Evolutionary conservation across 2,113 vertebrate species (phyloP), one percentile per base, ranked within the genome.

Genomic region (Probosciger aterrimus): DNA sequence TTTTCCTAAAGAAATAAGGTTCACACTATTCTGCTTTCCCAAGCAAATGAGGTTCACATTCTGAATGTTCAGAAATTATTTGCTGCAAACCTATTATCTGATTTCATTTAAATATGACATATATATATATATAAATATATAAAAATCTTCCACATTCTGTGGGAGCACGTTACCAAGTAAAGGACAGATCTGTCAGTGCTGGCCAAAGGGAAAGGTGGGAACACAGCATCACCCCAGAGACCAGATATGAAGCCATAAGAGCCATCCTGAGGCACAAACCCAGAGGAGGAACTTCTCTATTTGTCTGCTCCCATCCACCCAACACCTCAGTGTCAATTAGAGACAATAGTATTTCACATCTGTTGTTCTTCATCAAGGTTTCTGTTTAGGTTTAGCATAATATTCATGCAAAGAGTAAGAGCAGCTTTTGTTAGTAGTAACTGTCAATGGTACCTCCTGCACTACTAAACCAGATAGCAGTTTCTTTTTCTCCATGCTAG

Each of bases 361-460:
- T 52, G 18, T 46, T 85, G 30, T 7, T 68, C 47, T 60, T 64
- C 55, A 64, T 50, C 76, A 77, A 91, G 31, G 18, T 67, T 81
- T 69, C 68, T 57, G 2, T 57, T 77, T 35, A 17, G 20, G 44
- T 82, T 91, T 63, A 94, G 53, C n/a, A 79, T 55, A 64, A 30
- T 52, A 71, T 62, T 82, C 14, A 62, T 27, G 53, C 31, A 73
- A 82, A 44, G 10, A 49, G n/a, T 14, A 62, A 82, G 8, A 79
- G 8, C n/a, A 77, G 14, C 18, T 93, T 81, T 35, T 22, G 4
- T 46, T 37, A 14, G 41, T 2, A 46, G 20, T 12, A 35, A 11
- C 9, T 55, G 44, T 55, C 30, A 18, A 7, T 0, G 0, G 11
- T n/a, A 53, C 4, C n/a, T 88, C 44, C 67, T 53, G 73, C n/a